Base-by-base conservation (phyloP, 2,888 invertebrate species). In the Caenorhabditis wallacei region DNA sequence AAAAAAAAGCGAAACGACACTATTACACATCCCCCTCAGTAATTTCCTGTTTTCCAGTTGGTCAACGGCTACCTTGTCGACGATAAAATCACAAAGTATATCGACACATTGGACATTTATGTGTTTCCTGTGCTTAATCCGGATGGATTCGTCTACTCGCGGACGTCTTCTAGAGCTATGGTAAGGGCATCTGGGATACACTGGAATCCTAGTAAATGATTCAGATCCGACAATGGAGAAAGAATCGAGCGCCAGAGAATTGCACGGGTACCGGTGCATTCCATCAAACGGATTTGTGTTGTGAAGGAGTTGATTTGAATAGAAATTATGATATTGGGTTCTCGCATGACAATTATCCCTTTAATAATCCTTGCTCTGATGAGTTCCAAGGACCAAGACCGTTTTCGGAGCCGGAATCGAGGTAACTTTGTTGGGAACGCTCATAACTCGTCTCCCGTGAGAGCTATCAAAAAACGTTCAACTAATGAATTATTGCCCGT, bases 301-400 rank as follows among this genome's bases (percentile, higher is more conserved):
- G 90, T 70, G 87, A 86, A 20, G 91, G 91, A 8, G 92, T 92
- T 8, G 92, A 92, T 74, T 80, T 92, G 57, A 92, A 92, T 69
- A 56, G 92, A 16, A 92, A 92, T 71, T 92, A 89, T 80, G 91
- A 92, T 72, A 88, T 91, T 51, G 88, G 84, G 3, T 86, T 86
- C 54, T 79, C 76, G 3, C 89, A 89, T 54, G 78, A 72, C 11
- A 89, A 85, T 63, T 89, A 88, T 54, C 90, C 91, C 8, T 91
- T 91, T 84, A 91, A 89, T 80, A 89, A 92, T 80, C 90, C 91
- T 0, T 92, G 92, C 72, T 88, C 88, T 16, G 91, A 92, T 76
- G 90, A 91, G 54, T 92, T 89, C 80, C 90, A 91, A 51, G 91
- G 91, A 24, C 89, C 89, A 1, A 57, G 78, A 22, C 89, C 90